These are phyloP conservation scores for Acyrthosiphon pisum DNA, from an alignment of 1,140 invertebrate species.

Conservation along the genomic window DNA sequence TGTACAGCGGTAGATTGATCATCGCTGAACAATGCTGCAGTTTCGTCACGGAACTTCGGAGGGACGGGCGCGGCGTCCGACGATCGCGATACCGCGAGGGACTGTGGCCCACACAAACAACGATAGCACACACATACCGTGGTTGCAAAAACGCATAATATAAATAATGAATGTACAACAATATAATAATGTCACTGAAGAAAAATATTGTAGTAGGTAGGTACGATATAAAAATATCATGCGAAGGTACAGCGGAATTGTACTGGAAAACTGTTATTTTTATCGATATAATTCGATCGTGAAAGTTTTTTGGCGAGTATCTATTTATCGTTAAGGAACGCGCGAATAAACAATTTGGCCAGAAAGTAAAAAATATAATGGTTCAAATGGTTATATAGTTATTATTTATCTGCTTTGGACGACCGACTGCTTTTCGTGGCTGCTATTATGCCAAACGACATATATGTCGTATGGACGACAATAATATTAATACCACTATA, in stretches of 20 bases:
- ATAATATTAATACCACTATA: background rate
- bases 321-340: too few species aligned
- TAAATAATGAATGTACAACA: too few species aligned
- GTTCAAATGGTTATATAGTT: accelerated
- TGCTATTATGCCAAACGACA: background rate
- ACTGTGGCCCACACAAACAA: background rate
- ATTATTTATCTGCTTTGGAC: background rate
- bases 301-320: too few species aligned
- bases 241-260: too few species aligned
- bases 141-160: too few species aligned
- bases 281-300: too few species aligned
- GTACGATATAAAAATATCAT: too few species aligned
- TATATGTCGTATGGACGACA: background rate
- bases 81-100: too few species aligned
- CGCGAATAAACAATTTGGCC: background rate
- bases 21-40: too few species aligned
- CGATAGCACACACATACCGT: background rate
- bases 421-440: background rate
- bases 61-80: background rate
- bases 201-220: too few species aligned
- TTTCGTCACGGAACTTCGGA: background rate
- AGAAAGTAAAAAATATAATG: background rate
- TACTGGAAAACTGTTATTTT: too few species aligned
- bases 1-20: background rate
- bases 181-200: too few species aligned